phyloP scores from a whole-genome alignment of 2,888 invertebrate genomes.

The Cremastinae sp. region DNA sequence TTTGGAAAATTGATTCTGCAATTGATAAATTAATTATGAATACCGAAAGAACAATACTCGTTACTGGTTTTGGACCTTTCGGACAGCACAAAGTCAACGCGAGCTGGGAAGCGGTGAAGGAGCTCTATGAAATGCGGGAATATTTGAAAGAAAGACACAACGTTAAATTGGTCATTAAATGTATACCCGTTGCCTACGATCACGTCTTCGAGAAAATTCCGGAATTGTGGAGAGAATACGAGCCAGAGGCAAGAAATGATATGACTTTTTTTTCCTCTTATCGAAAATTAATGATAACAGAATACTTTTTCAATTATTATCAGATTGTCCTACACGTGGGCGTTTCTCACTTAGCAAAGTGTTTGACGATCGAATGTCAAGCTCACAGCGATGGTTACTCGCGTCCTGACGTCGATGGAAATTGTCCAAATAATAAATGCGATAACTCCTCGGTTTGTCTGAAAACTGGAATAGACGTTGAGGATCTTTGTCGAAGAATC shows the following conservation, averaged over 20 bases:
- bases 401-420: constrained; percentile 79
- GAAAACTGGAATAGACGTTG: constrained; percentile 82
- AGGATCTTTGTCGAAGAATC: constrained; percentile 82
- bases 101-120: constrained; percentile 91
- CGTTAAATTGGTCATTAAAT: constrained; percentile 82
- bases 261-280: not conserved
- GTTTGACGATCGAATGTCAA: constrained; percentile 86
- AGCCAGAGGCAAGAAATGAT: constrained; percentile 84
- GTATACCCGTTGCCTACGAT: constrained; percentile 88
- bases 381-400: constrained; percentile 85
- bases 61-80: constrained; percentile 93
- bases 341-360: constrained; percentile 84
- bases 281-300: not conserved
- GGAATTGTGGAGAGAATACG: constrained; percentile 85
- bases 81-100: constrained; percentile 86
- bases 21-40: constrained; percentile 23
- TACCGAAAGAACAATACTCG: constrained; percentile 78
- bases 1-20: too few relatives aligned
- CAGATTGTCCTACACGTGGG: constrained; percentile 92
- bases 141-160: constrained; percentile 81
- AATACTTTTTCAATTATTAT: constrained; percentile 68
- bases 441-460: constrained; percentile 77
- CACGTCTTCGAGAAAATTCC: constrained; percentile 85
- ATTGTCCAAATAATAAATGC: constrained; percentile 81
- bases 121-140: constrained; percentile 81